These are phyloP conservation scores for Gymnarchus niloticus DNA, from an alignment of 2,113 vertebrate species.

Conservation along the genomic window DNA sequence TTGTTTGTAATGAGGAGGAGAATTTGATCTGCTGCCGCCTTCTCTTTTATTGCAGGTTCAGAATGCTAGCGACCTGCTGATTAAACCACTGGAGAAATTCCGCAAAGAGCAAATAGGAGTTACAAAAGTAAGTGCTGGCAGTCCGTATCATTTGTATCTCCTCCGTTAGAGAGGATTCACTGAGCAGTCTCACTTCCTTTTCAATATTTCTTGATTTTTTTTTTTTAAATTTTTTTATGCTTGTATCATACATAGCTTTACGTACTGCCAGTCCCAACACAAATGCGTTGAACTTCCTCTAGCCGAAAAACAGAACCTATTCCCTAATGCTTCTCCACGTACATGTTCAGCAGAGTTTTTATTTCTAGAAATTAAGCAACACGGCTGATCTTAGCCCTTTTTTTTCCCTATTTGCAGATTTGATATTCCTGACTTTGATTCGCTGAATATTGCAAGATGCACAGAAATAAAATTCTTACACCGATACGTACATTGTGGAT, in stretches of 20 bases:
- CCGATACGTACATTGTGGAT: too few species aligned
- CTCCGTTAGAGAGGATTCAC: neutral
- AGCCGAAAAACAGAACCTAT: neutral
- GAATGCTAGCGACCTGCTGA: constrained; percentile 88
- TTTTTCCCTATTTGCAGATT: too few species aligned
- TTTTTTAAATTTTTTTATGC: neutral
- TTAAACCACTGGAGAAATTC: constrained; percentile 93
- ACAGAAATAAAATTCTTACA: too few species aligned
- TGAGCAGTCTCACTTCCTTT: neutral
- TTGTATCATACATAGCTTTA: neutral
- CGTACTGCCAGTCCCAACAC: neutral
- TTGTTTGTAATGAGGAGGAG: neutral
- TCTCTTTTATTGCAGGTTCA: constrained; percentile 70
- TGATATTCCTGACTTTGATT: too few species aligned
- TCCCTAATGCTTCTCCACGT: neutral
- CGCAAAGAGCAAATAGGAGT: constrained; percentile 90
- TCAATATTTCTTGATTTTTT: neutral
- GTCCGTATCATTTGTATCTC: neutral
- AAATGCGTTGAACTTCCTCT: neutral
- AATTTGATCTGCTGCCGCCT: neutral
- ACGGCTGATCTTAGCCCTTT: too few species aligned
- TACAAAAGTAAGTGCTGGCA: constrained; percentile 75
- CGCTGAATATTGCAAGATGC: too few species aligned
- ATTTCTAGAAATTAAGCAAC: neutral
- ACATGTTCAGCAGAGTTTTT: neutral